Conservation (phyloP, 2,888 invertebrate species). For the Autographa gamma region DNA sequence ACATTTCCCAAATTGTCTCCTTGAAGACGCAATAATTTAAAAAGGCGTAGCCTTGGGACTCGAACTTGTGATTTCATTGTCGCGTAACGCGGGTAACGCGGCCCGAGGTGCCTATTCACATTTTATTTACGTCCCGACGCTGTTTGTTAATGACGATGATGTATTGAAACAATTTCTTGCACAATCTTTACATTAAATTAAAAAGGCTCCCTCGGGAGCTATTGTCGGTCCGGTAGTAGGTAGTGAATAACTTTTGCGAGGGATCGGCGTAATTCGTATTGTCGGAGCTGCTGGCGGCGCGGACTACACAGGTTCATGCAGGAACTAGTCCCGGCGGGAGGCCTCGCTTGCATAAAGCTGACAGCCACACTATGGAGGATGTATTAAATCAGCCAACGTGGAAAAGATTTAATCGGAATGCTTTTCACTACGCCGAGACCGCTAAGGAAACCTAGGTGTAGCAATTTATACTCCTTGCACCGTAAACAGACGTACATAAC, state of each 20-base stretch:
- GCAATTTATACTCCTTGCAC: constrained; percentile 33
- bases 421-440: constrained; percentile 27
- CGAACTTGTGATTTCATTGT: constrained; percentile 63
- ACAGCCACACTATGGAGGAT: constrained; percentile 47
- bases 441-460: constrained; percentile 33
- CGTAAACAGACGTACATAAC: constrained; percentile 23
- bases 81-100: constrained; percentile 54
- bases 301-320: constrained; percentile 27
- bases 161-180: constrained; percentile 47
- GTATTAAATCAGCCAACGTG: constrained; percentile 55
- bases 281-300: constrained; percentile 22
- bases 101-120: constrained; percentile 58
- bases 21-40: constrained; percentile 83
- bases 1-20: constrained; percentile 83
- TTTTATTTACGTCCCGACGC: constrained; percentile 55
- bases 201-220: constrained; percentile 47
- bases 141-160: constrained; percentile 59
- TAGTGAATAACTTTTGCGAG: constrained; percentile 32
- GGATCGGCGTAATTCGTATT: constrained; percentile 30
- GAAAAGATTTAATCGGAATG: constrained; percentile 54
- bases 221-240: constrained; percentile 26
- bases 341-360: constrained; percentile 36
- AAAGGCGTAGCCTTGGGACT: constrained; percentile 64
- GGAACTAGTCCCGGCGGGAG: constrained; percentile 40
- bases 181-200: constrained; percentile 52